phyloP scores from a whole-genome alignment of 2,888 invertebrate genomes.

The Athrips mouffetella region DNA sequence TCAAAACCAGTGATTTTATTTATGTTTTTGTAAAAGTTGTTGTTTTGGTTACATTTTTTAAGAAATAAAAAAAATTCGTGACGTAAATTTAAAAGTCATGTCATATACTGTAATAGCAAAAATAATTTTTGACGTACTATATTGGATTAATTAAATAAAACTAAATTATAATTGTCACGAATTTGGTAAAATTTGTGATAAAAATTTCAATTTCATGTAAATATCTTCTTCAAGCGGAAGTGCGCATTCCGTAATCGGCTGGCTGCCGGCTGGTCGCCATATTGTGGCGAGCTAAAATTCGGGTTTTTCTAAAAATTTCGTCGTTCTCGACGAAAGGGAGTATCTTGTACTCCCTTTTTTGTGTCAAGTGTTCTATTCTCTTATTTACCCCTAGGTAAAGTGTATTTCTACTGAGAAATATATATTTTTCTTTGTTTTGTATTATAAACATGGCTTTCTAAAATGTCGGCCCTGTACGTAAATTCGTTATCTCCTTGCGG shows the following conservation, averaged over 20 bases:
- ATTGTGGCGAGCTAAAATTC: conserved; percentile 80
- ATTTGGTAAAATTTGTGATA: background rate
- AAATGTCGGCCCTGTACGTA: conserved; percentile 86
- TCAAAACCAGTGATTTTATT: no score
- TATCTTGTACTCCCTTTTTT: conserved; percentile 78
- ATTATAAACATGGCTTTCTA: conserved; percentile 88
- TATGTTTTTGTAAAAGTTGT: no score
- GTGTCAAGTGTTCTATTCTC: conserved; percentile 48
- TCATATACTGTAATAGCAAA: conserved; percentile 28
- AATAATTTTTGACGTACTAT: conserved; percentile 8
- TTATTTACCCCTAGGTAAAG: conserved; percentile 58
- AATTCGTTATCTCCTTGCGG: conserved; percentile 85
- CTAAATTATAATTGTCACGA: conserved; percentile 8
- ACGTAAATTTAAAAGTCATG: conserved; percentile 28
- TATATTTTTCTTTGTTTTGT: conserved; percentile 77
- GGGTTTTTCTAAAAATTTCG: conserved; percentile 73
- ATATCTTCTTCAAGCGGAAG: conserved; percentile 46
- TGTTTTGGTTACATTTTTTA: no score
- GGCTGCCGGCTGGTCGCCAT: conserved; percentile 82
- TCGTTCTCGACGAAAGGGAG: conserved; percentile 84
- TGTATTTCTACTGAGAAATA: conserved; percentile 43
- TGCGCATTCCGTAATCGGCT: conserved; percentile 63
- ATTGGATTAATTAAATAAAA: conserved; percentile 2
- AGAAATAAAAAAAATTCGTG: conserved; percentile 17
- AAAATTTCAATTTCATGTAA: background rate